phyloP scores from a whole-genome alignment of 2,113 vertebrate species.

The Rynchops niger region DNA sequence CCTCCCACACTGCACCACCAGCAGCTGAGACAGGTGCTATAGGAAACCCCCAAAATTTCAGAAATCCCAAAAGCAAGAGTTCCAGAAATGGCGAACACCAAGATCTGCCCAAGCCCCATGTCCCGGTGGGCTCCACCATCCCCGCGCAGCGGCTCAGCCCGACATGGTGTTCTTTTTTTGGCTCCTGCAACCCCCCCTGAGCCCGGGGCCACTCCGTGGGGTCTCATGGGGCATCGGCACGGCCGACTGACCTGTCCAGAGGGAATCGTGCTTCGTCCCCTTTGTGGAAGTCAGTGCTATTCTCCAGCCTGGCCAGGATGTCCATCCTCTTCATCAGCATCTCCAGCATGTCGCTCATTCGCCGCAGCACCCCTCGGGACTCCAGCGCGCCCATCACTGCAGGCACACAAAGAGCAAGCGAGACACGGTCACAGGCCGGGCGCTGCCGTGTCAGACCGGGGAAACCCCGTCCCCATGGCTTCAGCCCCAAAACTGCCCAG shows the following conservation, averaged over 20 bases:
- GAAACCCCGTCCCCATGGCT: background rate
- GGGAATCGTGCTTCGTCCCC: conserved; percentile 79
- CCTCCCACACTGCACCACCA: background rate
- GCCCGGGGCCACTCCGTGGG: accelerated
- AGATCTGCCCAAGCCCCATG: background rate
- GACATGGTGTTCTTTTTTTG: accelerated
- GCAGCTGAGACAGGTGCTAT: background rate
- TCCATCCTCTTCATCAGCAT: conserved; percentile 93
- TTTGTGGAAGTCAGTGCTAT: conserved; percentile 82
- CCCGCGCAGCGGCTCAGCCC: background rate
- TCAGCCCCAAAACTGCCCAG: background rate
- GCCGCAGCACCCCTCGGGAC: conserved; percentile 88
- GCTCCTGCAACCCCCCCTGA: accelerated
- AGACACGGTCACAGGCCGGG: accelerated
- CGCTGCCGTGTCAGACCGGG: accelerated
- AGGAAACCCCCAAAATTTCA: background rate
- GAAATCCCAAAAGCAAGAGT: background rate
- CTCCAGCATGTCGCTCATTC: conserved; percentile 96
- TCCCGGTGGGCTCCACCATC: accelerated
- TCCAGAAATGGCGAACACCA: background rate
- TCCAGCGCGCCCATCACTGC: conserved; percentile 86
- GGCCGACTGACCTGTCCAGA: conserved; percentile 81
- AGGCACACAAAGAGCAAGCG: conserved; percentile 26
- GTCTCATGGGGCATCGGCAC: accelerated
- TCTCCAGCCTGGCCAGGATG: conserved; percentile 85